Evolutionary conservation across 2,888 invertebrate species (phyloP).

Genomic region (Hesperia comma): DNA sequence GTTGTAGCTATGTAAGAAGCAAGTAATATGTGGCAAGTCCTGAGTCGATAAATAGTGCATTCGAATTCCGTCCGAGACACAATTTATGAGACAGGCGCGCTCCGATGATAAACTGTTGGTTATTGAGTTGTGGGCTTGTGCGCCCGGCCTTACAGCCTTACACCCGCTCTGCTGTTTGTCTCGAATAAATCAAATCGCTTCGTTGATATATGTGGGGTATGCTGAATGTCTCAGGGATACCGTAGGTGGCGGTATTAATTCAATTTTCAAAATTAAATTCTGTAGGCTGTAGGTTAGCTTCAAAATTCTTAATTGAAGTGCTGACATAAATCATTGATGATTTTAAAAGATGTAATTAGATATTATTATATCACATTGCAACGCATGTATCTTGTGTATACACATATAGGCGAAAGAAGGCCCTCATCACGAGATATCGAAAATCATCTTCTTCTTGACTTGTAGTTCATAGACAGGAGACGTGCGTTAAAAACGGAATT

Average conservation of each 20-base stretch:
- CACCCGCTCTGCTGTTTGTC: constrained; percentile 8
- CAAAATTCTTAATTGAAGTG: too few relatives aligned
- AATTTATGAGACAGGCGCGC: constrained; percentile 23
- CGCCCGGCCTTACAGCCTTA: neutral
- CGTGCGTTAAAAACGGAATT: too few relatives aligned
- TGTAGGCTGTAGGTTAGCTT: too few relatives aligned
- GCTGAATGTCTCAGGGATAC: neutral
- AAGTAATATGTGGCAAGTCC: neutral
- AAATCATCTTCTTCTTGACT: too few relatives aligned
- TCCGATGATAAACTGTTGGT: constrained; percentile 15
- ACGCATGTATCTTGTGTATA: too few relatives aligned
- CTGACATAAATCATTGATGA: too few relatives aligned
- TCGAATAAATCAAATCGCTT: neutral
- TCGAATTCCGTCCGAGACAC: constrained; percentile 4
- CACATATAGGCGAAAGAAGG: too few relatives aligned
- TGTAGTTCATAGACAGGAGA: too few relatives aligned
- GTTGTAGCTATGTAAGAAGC: too few relatives aligned
- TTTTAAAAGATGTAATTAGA: too few relatives aligned
- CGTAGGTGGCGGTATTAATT: neutral
- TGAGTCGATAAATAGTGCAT: constrained; percentile 12
- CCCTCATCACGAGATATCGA: too few relatives aligned
- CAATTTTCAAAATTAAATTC: neutral
- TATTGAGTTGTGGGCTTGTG: constrained; percentile 6
- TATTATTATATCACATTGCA: too few relatives aligned
- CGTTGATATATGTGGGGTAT: neutral